phyloP scores from a whole-genome alignment of 2,888 invertebrate species.

The Masnerella sp. region DNA sequence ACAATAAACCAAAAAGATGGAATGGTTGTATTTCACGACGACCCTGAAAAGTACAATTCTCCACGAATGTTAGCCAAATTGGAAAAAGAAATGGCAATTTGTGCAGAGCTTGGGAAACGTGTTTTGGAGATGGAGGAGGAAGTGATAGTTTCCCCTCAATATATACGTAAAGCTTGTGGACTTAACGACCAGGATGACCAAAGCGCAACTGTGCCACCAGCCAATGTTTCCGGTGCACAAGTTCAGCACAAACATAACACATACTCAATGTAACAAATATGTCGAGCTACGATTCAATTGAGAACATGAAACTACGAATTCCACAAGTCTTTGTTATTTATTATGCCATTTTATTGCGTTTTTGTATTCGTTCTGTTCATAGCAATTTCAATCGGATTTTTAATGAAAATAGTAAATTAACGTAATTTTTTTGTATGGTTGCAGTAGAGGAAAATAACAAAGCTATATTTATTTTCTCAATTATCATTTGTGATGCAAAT shows the following conservation, averaged over 20 bases:
- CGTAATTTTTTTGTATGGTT: too few relatives aligned
- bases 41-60: constrained; percentile 96
- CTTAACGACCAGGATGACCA: constrained; percentile 76
- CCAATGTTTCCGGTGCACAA: constrained; percentile 73
- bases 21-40: constrained; percentile 97
- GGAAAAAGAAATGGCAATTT: constrained; percentile 90
- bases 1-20: constrained; percentile 98
- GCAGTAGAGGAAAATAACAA: too few relatives aligned
- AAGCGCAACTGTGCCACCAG: constrained; percentile 70
- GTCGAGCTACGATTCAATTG: neutral
- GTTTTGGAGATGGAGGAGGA: constrained; percentile 96
- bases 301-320: constrained; percentile 2
- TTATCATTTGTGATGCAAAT: constrained; percentile 50
- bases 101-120: constrained; percentile 92
- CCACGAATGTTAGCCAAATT: constrained; percentile 91
- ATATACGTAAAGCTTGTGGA: constrained; percentile 81
- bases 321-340: constrained; percentile 16
- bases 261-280: constrained; percentile 75
- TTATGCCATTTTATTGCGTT: constrained; percentile 1
- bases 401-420: too few relatives aligned
- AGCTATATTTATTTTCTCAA: too few relatives aligned
- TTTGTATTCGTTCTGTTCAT: too few relatives aligned
- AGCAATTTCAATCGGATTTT: too few relatives aligned
- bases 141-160: constrained; percentile 93
- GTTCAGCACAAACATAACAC: constrained; percentile 75